A percentile compares a stretch with the other conserved stretches of the same genome.
These are phyloP conservation scores for Fissipunctia ypsillon DNA, from an alignment of 2,888 invertebrate genomes.

Conservation along the genomic window DNA sequence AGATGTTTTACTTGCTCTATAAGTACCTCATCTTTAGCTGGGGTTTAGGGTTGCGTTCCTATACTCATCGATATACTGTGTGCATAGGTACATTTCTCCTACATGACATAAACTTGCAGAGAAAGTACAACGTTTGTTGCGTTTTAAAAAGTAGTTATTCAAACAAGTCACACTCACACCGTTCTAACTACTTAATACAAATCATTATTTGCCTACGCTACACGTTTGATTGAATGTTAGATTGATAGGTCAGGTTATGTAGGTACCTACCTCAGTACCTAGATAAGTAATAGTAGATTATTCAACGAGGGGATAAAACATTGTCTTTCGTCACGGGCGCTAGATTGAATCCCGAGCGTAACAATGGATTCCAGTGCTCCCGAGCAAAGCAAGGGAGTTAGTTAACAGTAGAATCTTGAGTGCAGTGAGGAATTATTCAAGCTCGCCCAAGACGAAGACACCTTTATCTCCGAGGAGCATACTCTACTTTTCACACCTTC, in stretches of 20 bases:
- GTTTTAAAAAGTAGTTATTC: conserved; percentile 35
- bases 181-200: conserved; percentile 1
- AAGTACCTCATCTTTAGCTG: background rate
- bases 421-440: background rate
- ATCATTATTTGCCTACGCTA: conserved; percentile 12
- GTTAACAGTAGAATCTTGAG: background rate
- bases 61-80: conserved; percentile 2
- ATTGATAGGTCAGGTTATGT: background rate
- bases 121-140: conserved; percentile 45
- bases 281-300: background rate
- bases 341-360: background rate
- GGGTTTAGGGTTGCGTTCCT: background rate
- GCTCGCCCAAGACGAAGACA: background rate
- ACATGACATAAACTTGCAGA: conserved; percentile 44
- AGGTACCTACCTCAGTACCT: no score
- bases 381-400: background rate
- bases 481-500: background rate
- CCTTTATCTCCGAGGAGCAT: background rate
- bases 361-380: background rate
- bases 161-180: conserved; percentile 19
- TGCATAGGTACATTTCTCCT: conserved; percentile 9
- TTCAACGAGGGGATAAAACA: background rate
- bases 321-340: background rate
- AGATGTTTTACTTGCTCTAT: background rate
- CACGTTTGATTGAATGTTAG: background rate